Conservation (phyloP, 2,113 vertebrate genomes). For the Ursus arctos region DNA sequence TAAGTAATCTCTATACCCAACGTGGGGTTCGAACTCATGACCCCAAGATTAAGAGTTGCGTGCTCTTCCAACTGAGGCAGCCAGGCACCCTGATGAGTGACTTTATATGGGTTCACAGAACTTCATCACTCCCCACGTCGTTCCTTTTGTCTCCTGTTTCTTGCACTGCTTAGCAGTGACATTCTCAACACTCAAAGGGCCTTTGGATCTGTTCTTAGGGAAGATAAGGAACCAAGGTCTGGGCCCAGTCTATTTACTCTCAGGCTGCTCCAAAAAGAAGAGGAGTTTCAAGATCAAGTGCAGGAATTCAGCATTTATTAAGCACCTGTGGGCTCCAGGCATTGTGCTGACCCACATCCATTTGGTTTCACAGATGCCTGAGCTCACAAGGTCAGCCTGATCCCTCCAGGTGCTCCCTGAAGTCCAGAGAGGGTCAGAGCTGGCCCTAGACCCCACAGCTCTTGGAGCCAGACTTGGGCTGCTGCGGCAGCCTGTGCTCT, state of each 20-base stretch:
- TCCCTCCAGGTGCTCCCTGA: not conserved
- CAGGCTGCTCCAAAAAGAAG: not conserved
- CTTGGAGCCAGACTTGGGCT: not conserved
- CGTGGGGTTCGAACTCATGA: not conserved
- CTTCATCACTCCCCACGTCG: fast-evolving
- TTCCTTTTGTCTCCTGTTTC: not conserved
- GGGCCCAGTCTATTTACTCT: not conserved
- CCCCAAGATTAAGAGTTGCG: not conserved
- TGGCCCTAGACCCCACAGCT: not conserved
- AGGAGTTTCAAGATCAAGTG: not conserved
- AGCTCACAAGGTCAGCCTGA: not conserved
- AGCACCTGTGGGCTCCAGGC: not conserved
- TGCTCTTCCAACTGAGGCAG: not conserved
- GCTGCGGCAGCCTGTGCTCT: not conserved
- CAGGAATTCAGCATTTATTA: not conserved
- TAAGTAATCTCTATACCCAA: not conserved
- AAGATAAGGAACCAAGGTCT: not conserved
- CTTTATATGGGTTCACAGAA: not conserved
- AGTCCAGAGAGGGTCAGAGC: not conserved
- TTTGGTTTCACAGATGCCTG: not conserved
- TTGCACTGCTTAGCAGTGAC: not conserved
- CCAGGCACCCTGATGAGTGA: not conserved
- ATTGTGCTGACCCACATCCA: not conserved
- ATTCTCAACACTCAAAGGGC: not conserved
- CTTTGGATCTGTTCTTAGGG: not conserved